phyloP scores from a whole-genome alignment of 2,113 vertebrate species.

The Hirundichthys speculiger region DNA sequence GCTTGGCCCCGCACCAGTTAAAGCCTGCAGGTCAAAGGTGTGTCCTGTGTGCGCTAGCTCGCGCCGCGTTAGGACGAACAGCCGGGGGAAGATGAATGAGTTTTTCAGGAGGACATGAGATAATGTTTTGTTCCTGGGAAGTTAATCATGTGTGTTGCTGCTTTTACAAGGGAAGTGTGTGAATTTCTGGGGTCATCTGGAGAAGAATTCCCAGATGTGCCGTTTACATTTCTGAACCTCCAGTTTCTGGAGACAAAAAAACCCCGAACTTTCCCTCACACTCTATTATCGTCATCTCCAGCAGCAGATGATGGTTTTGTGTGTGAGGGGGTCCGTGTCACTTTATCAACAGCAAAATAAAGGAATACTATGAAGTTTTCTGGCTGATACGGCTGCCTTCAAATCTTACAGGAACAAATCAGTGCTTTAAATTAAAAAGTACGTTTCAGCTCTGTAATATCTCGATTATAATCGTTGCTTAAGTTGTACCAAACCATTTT shows the following conservation, averaged over 20 bases:
- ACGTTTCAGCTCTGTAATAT: too few relatives aligned
- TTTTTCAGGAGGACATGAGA: conserved; percentile 25
- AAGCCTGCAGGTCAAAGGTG: conserved; percentile 59
- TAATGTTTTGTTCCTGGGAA: conserved; percentile 46
- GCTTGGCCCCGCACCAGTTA: conserved; percentile 42
- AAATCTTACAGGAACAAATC: too few relatives aligned
- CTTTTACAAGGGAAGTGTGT: conserved; percentile 33
- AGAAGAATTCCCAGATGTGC: conserved; percentile 52
- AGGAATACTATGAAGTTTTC: too few relatives aligned
- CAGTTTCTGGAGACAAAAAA: conserved; percentile 22
- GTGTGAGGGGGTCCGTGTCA: not conserved
- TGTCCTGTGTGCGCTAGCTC: conserved; percentile 11
- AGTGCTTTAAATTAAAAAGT: too few relatives aligned
- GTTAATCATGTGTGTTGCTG: conserved; percentile 21
- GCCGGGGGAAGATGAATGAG: conserved; percentile 8
- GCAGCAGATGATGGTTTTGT: not conserved
- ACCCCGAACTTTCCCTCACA: conserved; percentile 14
- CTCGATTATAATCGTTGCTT: too few relatives aligned
- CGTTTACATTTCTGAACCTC: conserved; percentile 39
- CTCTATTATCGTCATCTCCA: conserved; percentile 31
- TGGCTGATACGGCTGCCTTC: too few relatives aligned
- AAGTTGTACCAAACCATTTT: too few relatives aligned
- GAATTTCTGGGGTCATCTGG: conserved; percentile 27
- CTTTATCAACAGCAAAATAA: too few relatives aligned
- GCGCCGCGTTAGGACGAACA: not conserved